Evolutionary conservation across 2,797 vertebrate species (phyloP).

Genomic region (Babyrousa celebensis): DNA sequence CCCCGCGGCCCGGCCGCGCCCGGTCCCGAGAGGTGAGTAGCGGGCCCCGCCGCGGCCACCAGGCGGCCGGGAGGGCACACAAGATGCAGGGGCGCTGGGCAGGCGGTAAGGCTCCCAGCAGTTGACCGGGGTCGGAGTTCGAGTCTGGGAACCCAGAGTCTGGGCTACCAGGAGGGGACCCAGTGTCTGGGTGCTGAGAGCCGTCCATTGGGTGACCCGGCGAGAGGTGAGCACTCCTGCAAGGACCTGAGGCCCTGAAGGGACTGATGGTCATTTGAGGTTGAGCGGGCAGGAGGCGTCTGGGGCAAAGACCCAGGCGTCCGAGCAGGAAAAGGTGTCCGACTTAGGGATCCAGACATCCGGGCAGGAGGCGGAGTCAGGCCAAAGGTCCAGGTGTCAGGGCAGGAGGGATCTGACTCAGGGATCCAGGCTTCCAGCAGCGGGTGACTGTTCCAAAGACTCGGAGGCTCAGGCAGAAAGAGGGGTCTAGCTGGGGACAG

Average conservation of each 20-base stretch:
- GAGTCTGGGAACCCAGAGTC: slow-evolving; percentile 1
- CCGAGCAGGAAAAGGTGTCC: background rate
- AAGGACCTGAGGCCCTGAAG: slow-evolving; percentile 65
- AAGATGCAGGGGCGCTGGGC: slow-evolving; percentile 61
- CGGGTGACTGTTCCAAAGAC: slow-evolving; percentile 11
- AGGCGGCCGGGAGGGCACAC: slow-evolving; percentile 34
- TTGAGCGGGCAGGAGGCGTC: slow-evolving; percentile 31
- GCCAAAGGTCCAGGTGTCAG: slow-evolving; percentile 59
- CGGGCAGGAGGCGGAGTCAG: slow-evolving; percentile 61
- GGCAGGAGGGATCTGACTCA: slow-evolving; percentile 63
- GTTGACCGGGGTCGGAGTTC: slow-evolving; percentile 71
- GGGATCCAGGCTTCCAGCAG: slow-evolving; percentile 24
- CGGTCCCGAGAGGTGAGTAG: slow-evolving; percentile 76
- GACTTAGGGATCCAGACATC: slow-evolving; percentile 22
- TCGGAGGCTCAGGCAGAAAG: background rate
- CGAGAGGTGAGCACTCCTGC: background rate
- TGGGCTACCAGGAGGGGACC: slow-evolving; percentile 7
- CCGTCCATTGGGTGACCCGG: background rate
- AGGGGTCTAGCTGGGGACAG: background rate
- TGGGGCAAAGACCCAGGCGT: slow-evolving; percentile 44
- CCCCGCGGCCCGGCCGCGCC: slow-evolving; percentile 76
- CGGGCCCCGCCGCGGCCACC: background rate
- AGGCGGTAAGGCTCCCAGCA: background rate
- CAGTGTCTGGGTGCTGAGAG: slow-evolving; percentile 1
- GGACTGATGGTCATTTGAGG: slow-evolving; percentile 30